Base-by-base conservation (phyloP, 2,888 invertebrate species). In the Lasioglossum vierecki region DNA sequence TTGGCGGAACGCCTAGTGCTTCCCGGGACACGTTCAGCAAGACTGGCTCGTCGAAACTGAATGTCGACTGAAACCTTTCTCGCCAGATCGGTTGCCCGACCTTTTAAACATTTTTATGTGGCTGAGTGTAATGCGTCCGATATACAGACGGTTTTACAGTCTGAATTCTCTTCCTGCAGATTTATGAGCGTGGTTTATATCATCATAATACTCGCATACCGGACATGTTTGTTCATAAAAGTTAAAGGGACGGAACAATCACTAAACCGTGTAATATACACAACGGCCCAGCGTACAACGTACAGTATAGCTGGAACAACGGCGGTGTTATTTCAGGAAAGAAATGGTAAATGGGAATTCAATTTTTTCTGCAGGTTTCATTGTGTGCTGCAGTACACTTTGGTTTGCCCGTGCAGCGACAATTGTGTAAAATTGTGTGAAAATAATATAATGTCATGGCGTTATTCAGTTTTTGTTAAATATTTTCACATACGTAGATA, bases 11-110 rank as follows among this genome's bases (percentile, higher is more conserved):
- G 22, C 22, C 22, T 30, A 35, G 49, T 9, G 39, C 22, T 68
- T 68, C n/a, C 2, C 22, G 22, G 35, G 11, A 8, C 11, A 35
- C 35, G 11, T 49, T 13, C 35, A 49, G 46, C 18, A 49, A 49
- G 72, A 49, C 72, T 30, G 30, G 46, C 72, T 30, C 49, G 72
- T 35, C 68, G 41, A 70, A 70, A 70, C 41, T 41, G 41, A 11
- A 41, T n/a, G n/a, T 5, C 41, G 41, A 41, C 41, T 26, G 70
- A n/a, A 70, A 70, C 41, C 41, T 26, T 70, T n/a, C 41, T 22
- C n/a, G 44, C 22, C 44, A 1, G 15, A 26, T 41, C 30, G 63
- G 44, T 26, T 44, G 11, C 5, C 41, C n/a, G 44, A 70, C n/a
- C 70, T 39, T 44, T 39, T 35, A 57, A n/a, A 68, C 22, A 39